A percentile compares a stretch with the other conserved stretches of the same genome.
Conservation (phyloP, 1,140 invertebrate genomes). For the Dolichoris vasculosae region DNA sequence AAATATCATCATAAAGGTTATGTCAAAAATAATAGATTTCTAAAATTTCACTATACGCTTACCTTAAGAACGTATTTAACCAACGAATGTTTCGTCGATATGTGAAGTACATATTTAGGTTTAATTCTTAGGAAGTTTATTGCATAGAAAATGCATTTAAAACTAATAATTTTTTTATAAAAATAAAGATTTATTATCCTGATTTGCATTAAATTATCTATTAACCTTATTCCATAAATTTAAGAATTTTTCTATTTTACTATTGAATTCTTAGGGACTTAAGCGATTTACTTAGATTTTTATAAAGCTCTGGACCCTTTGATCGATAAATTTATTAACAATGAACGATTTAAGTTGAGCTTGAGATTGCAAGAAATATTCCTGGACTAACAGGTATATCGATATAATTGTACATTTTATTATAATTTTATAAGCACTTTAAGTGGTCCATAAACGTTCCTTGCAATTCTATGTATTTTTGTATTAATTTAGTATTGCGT, state of each 20-base stretch:
- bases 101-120: conserved; percentile 38
- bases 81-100: conserved; percentile 18
- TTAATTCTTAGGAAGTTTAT: conserved; percentile 42
- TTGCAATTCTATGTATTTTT: conserved; percentile 4
- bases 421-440: conserved; percentile 3
- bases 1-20: conserved; percentile 36
- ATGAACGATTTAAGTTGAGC: conserved; percentile 1
- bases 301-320: conserved; percentile 56
- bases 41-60: conserved; percentile 37
- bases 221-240: conserved; percentile 29
- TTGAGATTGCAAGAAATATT: conserved; percentile 45
- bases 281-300: conserved; percentile 53
- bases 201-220: conserved; percentile 30
- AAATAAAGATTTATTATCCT: conserved; percentile 42
- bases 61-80: conserved; percentile 38
- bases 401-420: conserved; percentile 7
- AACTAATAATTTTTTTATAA: conserved; percentile 42
- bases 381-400: conserved; percentile 1
- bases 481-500: not conserved
- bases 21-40: conserved; percentile 12
- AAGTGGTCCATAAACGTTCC: conserved; percentile 12
- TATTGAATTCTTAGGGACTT: conserved; percentile 5
- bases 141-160: conserved; percentile 40
- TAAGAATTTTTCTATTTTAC: conserved; percentile 17
- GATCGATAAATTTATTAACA: conserved; percentile 6